Percentiles rank a stretch among this genome's conserved stretches.
These are phyloP conservation scores for Heliconius melpomene DNA, from an alignment of 1,140 invertebrate genomes.

Conservation along the genomic window DNA sequence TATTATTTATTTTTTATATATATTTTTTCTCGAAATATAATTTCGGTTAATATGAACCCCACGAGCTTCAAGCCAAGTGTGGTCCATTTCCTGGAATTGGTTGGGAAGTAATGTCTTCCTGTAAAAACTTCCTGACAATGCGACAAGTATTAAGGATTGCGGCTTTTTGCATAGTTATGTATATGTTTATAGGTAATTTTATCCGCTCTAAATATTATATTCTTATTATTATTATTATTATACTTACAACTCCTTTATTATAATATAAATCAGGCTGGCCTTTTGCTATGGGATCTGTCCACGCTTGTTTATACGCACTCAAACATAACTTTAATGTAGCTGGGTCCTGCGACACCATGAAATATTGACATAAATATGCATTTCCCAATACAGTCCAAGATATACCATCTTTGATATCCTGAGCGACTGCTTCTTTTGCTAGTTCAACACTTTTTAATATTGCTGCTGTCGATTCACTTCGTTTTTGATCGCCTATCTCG, in stretches of 20 bases:
- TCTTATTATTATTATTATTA: no score
- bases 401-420: slow-evolving; percentile 90
- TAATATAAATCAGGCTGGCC: slow-evolving; percentile 92
- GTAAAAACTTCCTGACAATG: no score
- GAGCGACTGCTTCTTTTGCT: slow-evolving; percentile 91
- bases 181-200: no score
- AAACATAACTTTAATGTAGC: slow-evolving; percentile 87
- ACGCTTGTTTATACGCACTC: slow-evolving; percentile 91
- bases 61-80: no score
- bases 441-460: slow-evolving; percentile 88
- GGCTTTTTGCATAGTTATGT: no score
- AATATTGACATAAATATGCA: slow-evolving; percentile 92
- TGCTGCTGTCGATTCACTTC: slow-evolving; percentile 83
- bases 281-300: slow-evolving; percentile 87
- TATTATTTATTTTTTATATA: no score
- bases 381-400: slow-evolving; percentile 94
- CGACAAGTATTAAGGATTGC: no score
- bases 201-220: no score
- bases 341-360: slow-evolving; percentile 88
- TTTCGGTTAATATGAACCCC: no score
- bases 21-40: no score
- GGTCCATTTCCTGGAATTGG: no score
- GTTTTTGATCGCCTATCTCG: slow-evolving; percentile 77
- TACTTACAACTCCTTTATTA: slow-evolving; percentile 92
- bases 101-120: no score